Evolutionary conservation across 2,888 invertebrate genomes (phyloP), one percentile per base, ranked within the genome.

Genomic region (Timandra comae): DNA sequence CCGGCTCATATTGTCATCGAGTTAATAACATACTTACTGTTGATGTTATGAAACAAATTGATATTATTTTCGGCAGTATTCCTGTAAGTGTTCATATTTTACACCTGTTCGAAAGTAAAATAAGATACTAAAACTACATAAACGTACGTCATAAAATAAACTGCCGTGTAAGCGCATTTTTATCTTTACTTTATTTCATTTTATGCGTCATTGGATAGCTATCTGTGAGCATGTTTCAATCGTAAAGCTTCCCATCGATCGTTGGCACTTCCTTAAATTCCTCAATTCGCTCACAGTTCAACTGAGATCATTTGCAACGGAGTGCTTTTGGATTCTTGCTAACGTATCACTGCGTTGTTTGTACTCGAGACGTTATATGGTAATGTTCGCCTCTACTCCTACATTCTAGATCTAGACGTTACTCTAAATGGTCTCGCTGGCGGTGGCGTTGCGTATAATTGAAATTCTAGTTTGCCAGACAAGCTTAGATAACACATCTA

Each of bases 191-290:
- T 45, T 45, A 53, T 48, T 43, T 44, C 48, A 50, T 53, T 56
- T 56, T 56, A 55, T 55, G 47, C 51, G 47, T 46, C 53, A 47
- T 53, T 53, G 52, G 48, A 54, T 51, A 52, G 49, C 46, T 44
- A 49, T 47, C 48, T 41, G 33, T 31, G 49, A 40, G 48, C 44
- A 46, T 54, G 47, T 50, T 46, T 27, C 41, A 47, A 39, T 54
- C 59, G 55, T 60, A 57, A 56, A 57, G 46, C 33, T 37, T 41
- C 32, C 44, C 38, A 48, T 56, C 50, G 49, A 53, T 56, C 49
- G 45, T 38, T 40, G 36, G 37, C 52, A 46, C 47, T 49, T 52
- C 44, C 40, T 35, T 44, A 43, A 38, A 49, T 44, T 47, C 29
- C 38, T 34, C 43, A 43, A 47, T 50, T 43, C 43, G 43, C 47